Evolutionary conservation across 2,888 invertebrate species (phyloP).

Genomic region (Tetranychus truncatus): DNA sequence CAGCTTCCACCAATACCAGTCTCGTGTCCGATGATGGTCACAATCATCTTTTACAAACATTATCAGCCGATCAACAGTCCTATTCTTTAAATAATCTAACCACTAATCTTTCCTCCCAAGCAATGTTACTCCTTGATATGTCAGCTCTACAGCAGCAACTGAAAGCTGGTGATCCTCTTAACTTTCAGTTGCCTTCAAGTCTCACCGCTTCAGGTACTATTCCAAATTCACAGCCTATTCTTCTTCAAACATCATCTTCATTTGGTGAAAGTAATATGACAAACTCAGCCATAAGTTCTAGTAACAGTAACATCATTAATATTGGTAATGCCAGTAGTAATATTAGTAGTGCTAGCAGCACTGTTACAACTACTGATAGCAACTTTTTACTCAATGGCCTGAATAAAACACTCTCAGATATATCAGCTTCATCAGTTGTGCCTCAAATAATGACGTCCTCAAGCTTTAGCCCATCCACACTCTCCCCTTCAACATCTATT

Average conservation of each 20-base stretch:
- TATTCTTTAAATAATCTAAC: background rate
- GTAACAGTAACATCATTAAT: background rate
- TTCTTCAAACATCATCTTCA: background rate
- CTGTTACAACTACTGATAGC: too few relatives aligned
- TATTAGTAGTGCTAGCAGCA: background rate
- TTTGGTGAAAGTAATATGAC: too few relatives aligned
- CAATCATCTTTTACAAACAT: background rate
- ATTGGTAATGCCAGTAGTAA: background rate
- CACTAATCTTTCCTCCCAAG: background rate
- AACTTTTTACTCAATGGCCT: too few relatives aligned
- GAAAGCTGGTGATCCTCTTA: slow-evolving; percentile 8
- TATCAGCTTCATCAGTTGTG: slow-evolving; percentile 5
- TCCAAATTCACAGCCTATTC: background rate
- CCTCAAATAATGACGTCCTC: slow-evolving; percentile 6
- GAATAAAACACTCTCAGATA: too few relatives aligned
- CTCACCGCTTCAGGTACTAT: background rate
- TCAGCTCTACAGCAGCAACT: slow-evolving; percentile 1
- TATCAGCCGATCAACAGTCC: background rate
- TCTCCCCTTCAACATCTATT: slow-evolving; percentile 1
- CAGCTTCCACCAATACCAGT: background rate
- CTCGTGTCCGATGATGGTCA: background rate
- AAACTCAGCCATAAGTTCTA: background rate
- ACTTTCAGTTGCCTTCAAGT: slow-evolving; percentile 3
- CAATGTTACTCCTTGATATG: slow-evolving; percentile 6
- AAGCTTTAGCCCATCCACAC: background rate